phyloP scores from a whole-genome alignment of 2,888 invertebrate genomes.

The Drosophila formosana region DNA sequence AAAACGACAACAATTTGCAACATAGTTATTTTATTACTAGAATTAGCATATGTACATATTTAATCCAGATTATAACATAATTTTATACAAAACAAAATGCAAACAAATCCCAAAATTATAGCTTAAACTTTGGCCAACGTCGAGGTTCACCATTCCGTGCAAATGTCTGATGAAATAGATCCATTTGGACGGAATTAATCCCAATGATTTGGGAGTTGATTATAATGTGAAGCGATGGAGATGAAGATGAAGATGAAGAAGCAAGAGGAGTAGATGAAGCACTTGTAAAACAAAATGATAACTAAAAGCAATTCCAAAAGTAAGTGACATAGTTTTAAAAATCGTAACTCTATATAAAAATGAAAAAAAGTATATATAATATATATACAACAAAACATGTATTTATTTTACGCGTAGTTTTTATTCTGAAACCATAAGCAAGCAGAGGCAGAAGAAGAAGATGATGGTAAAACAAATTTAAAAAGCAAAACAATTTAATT shows the following conservation, averaged over 20 bases:
- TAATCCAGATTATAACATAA: slow-evolving; percentile 60
- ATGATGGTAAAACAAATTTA: slow-evolving; percentile 31
- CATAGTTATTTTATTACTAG: slow-evolving; percentile 77
- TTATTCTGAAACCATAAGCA: slow-evolving; percentile 64
- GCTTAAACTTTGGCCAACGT: slow-evolving; percentile 54
- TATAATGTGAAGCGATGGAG: slow-evolving; percentile 17
- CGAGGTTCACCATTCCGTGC: slow-evolving; percentile 46
- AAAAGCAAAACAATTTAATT: slow-evolving; percentile 66
- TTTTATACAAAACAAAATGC: slow-evolving; percentile 63
- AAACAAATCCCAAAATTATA: slow-evolving; percentile 24
- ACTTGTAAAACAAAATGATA: slow-evolving; percentile 77
- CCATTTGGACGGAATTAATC: slow-evolving; percentile 35
- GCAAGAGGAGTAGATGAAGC: slow-evolving; percentile 59
- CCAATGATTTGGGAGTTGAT: slow-evolving; percentile 28
- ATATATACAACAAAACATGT: slow-evolving; percentile 66
- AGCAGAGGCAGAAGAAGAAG: slow-evolving; percentile 18
- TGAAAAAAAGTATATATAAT: slow-evolving; percentile 52
- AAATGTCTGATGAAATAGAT: slow-evolving; percentile 33
- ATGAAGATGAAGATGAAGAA: background rate
- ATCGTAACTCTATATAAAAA: slow-evolving; percentile 65
- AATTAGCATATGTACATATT: slow-evolving; percentile 63
- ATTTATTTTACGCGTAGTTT: slow-evolving; percentile 79
- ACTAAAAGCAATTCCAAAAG: slow-evolving; percentile 82
- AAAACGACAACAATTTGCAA: slow-evolving; percentile 64
- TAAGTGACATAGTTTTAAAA: slow-evolving; percentile 77